Evolutionary conservation across 2,113 vertebrate genomes (phyloP).

Genomic region (Hystrix brachyura): DNA sequence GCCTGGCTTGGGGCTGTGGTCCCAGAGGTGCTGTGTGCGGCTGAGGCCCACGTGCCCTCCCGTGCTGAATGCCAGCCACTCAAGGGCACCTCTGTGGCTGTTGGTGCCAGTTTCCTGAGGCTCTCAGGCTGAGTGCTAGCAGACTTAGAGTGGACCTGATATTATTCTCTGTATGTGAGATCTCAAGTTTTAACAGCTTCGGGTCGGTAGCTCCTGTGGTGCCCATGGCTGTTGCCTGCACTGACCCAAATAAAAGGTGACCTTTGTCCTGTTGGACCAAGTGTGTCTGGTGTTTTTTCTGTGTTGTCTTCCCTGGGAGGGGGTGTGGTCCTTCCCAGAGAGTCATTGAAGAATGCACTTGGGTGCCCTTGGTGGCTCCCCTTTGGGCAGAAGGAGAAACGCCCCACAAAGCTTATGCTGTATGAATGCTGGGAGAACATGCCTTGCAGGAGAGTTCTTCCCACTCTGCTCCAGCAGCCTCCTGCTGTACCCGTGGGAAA

Average conservation of each 20-base stretch:
- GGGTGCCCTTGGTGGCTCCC: neutral
- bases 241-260: neutral
- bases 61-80: neutral
- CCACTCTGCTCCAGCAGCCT: neutral
- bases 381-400: neutral
- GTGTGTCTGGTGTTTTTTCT: neutral
- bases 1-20: neutral
- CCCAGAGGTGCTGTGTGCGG: neutral
- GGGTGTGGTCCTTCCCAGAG: neutral
- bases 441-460: too few relatives aligned
- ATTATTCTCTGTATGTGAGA: neutral
- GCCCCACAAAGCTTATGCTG: neutral
- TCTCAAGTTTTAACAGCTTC: neutral
- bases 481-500: neutral
- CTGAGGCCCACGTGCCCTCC: neutral
- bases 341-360: neutral
- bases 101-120: neutral
- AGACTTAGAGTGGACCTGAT: too few relatives aligned
- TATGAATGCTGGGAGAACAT: fast-evolving
- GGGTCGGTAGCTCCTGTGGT: neutral
- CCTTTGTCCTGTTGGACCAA: neutral
- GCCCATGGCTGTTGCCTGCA: neutral
- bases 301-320: neutral
- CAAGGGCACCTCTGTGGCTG: fast-evolving
- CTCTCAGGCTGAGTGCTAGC: neutral